Conservation (phyloP, 2,888 invertebrate species). For the Sarcophaga rosellei region DNA sequence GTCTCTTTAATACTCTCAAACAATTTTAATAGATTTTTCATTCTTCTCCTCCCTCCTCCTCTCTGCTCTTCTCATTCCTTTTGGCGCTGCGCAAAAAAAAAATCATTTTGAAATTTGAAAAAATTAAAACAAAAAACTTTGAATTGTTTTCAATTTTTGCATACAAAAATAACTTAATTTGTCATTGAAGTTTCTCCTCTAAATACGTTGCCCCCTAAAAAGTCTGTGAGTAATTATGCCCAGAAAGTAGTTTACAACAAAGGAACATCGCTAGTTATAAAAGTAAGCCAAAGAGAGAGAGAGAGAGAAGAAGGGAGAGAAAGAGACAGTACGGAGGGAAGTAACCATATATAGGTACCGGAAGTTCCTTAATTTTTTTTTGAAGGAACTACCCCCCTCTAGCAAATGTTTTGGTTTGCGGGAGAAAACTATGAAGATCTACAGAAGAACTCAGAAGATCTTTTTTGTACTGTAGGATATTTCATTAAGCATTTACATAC, state of each 20-base stretch:
- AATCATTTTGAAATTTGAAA: slow-evolving; percentile 21
- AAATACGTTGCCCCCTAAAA: slow-evolving; percentile 43
- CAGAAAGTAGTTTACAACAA: slow-evolving; percentile 32
- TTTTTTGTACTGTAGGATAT: too few relatives aligned
- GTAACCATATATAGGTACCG: slow-evolving; percentile 52
- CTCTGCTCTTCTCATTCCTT: not conserved
- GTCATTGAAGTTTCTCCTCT: slow-evolving; percentile 59
- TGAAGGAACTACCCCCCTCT: too few relatives aligned
- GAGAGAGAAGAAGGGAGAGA: too few relatives aligned
- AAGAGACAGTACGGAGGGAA: not conserved
- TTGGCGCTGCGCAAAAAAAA: not conserved
- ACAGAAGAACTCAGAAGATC: too few relatives aligned
- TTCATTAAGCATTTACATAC: too few relatives aligned
- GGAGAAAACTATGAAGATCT: too few relatives aligned
- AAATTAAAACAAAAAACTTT: slow-evolving; percentile 48
- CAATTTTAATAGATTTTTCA: slow-evolving; percentile 61
- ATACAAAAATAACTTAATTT: slow-evolving; percentile 54
- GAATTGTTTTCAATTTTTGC: slow-evolving; percentile 33
- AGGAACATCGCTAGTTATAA: slow-evolving; percentile 26
- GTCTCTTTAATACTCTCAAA: slow-evolving; percentile 23
- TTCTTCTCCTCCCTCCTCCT: not conserved
- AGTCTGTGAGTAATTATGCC: slow-evolving; percentile 63
- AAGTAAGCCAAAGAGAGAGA: slow-evolving; percentile 8
- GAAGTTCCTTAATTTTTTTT: slow-evolving; percentile 55
- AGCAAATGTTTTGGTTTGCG: too few relatives aligned